Base-by-base conservation (phyloP, 2,888 invertebrate species). In the Cataglyphis rosenhaueri region DNA sequence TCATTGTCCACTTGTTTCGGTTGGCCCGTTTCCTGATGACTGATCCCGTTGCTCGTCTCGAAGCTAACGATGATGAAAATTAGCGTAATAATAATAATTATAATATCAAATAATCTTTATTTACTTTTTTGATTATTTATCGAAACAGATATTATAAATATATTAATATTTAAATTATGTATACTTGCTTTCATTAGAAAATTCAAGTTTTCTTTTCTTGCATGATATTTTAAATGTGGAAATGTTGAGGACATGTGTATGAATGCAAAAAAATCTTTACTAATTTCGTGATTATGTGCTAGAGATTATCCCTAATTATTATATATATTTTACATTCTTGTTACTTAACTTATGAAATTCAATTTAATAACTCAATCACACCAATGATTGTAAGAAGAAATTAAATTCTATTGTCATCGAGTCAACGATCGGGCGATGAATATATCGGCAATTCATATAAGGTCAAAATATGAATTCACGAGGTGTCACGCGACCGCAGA, bases 21-120 rank as follows among this genome's bases (percentile, higher is more conserved):
- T 79, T 92, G 93, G 2, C 95, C 95, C 0, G 93, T 90, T 88
- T 95, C 95, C 83, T 95, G 94, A 76, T 95, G 95, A 82, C 93
- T 93, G 82, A 95, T 95, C n/a, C 95, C 95, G 81, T 95, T 95
- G 89, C 94, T 95, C 83, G 95, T 95, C 89, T 95, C 95, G 87
- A 95, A 95, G 86, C 95, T 95, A 62, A 52, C 57, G 41, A 1
- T 5, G 48, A 52, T 18, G 21, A 59, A 44, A 8, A 29, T 41
- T n/a, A 44, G 6, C 12, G 38, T 41, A 12, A 61, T 9, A n/a
- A 52, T 32, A 32, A 25, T 32, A 4, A 41, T 12, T 25, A n/a
- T 6, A 55, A 25, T 32, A 59, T n/a, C 25, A 25, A 15, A 15
- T 2, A 1, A n/a, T 9, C 29, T 15, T 25, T 57, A 38, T 59